A percentile compares a stretch with the other conserved stretches of the same genome.
phyloP scores from a whole-genome alignment of 2,888 invertebrate species.

The Liodrosophila aerea region DNA sequence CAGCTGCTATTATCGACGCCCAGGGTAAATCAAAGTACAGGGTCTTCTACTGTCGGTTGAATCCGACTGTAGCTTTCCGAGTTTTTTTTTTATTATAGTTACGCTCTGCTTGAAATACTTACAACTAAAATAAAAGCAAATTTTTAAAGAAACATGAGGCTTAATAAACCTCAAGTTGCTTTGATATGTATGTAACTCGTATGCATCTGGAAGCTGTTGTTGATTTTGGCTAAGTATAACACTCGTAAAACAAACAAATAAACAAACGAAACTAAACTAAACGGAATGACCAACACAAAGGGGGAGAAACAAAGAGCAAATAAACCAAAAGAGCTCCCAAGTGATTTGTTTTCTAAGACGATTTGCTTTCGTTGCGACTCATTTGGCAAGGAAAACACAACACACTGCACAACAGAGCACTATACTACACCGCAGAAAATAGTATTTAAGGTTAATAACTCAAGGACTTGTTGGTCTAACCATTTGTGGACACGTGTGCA shows the following conservation, averaged over 20 bases:
- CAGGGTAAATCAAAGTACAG: no score
- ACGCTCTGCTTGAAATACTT: no score
- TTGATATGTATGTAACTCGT: slow-evolving; percentile 6
- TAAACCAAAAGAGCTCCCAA: slow-evolving; percentile 47
- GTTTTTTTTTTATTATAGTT: no score
- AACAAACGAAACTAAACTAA: slow-evolving; percentile 19
- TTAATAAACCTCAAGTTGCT: slow-evolving; percentile 15
- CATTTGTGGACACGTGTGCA: not conserved
- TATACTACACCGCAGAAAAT: slow-evolving; percentile 25
- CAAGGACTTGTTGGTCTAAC: slow-evolving; percentile 47
- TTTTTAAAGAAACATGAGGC: no score
- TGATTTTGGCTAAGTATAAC: slow-evolving; percentile 19
- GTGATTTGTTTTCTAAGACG: slow-evolving; percentile 50
- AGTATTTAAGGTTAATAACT: slow-evolving; percentile 63
- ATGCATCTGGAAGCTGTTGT: slow-evolving; percentile 11
- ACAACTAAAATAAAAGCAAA: no score
- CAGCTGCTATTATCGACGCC: no score
- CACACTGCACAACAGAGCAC: not conserved
- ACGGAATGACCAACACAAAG: slow-evolving; percentile 31
- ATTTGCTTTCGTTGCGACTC: slow-evolving; percentile 54
- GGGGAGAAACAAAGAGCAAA: slow-evolving; percentile 33
- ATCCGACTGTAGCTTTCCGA: no score
- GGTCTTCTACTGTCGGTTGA: no score
- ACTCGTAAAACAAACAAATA: slow-evolving; percentile 20
- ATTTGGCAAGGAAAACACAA: slow-evolving; percentile 41